Evolutionary conservation across 2,888 invertebrate species (phyloP).

Genomic region (Drosophila multiciliata): DNA sequence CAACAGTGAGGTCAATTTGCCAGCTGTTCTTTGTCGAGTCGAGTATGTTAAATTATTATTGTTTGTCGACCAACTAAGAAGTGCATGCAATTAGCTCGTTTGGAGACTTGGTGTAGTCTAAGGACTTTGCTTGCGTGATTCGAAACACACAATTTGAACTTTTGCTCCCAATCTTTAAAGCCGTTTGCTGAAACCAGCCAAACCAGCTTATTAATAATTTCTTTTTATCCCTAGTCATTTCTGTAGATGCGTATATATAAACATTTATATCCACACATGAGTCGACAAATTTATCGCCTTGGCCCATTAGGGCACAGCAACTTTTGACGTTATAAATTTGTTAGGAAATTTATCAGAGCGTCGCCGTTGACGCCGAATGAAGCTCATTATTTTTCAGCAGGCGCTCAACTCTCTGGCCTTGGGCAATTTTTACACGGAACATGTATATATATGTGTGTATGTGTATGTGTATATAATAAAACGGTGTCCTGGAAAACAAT

Average conservation of each 20-base stretch:
- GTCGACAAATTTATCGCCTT: conserved; percentile 57
- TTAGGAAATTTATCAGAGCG: conserved; percentile 66
- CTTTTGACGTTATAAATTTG: conserved; percentile 70
- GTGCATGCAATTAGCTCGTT: conserved; percentile 57
- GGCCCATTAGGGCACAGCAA: conserved; percentile 56
- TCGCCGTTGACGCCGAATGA: conserved; percentile 59
- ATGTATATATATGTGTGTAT: background rate
- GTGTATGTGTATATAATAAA: conserved; percentile 42
- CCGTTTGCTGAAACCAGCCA: too few relatives aligned
- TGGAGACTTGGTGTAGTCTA: background rate
- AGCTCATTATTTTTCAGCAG: conserved; percentile 72
- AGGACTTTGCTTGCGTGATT: conserved; percentile 12
- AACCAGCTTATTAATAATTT: background rate
- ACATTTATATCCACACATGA: conserved; percentile 39
- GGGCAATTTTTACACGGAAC: conserved; percentile 26
- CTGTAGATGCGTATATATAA: background rate
- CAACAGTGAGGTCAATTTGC: conserved; percentile 22
- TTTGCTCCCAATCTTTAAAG: background rate
- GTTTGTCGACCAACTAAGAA: conserved; percentile 4
- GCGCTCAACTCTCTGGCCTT: conserved; percentile 25
- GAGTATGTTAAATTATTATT: conserved; percentile 9
- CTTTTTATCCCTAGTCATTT: background rate
- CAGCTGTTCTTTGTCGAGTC: conserved; percentile 23
- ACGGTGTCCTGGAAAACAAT: conserved; percentile 47
- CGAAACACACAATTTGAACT: background rate